Evolutionary conservation across 2,888 invertebrate genomes (phyloP), one percentile per base, ranked within the genome.

Genomic region (Polymixis lichenea): DNA sequence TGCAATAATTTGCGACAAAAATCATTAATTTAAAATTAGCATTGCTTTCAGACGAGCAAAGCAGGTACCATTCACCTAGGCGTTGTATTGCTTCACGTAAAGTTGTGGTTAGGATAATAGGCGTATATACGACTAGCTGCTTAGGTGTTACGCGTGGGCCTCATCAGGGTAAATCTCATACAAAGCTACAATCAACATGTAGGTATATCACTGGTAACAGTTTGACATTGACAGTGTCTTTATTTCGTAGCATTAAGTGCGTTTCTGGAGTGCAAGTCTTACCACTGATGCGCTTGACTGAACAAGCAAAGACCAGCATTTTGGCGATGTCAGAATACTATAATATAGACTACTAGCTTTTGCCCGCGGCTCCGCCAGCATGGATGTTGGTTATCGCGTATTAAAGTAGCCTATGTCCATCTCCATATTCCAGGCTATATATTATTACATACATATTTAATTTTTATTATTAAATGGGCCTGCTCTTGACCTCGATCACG

Each of bases 21-120:
- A 62, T 60, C 87, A 78, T 87, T 85, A 85, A 69, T 69, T 51
- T 75, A 49, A 71, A 61, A 78, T 85, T 87, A 75, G 62, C 61
- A 60, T 71, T 56, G 32, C n/a, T 70, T 64, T 58, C 28, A 67
- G 58, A 62, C 2, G 17, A 72, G 80, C 32, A 32, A 22, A 74
- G 2, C 43, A 55, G 28, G 49, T 53, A n/a, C 51, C 8, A 25
- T 51, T 62, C 15, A 22, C 7, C 11, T 53, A 51, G 13, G 9
- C 15, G 9, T 65, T 61, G 32, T 9, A 55, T 66, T 61, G 49
- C 77, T 51, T 82, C 55, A 82, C 28, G 19, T 61, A 17, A 69
- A 69, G 60, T 38, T 62, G 13, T 51, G 43, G 46, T 19, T 19
- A 49, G 32, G 17, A 61, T 56, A 46, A 43, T 55, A 51, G 7